Base-by-base conservation (phyloP, 2,888 invertebrate genomes). In the Danaus chrysippus region DNA sequence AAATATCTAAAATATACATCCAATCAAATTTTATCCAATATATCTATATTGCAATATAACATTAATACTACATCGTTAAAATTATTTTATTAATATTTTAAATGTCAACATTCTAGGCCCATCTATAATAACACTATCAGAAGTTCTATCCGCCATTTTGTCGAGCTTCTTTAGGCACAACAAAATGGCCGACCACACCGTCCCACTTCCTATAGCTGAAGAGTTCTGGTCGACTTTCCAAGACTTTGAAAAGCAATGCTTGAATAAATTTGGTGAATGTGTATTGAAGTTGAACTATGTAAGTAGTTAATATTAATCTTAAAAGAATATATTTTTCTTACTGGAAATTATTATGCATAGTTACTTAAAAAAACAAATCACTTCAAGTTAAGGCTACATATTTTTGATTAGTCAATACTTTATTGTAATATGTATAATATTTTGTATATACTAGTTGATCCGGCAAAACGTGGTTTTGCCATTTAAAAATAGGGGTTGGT, bases 141-240 rank as follows among this genome's bases (percentile, higher is more conserved):
- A 90, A 78, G 75, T 87, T 0, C 62, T 90, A 46, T 79, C 87
- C 0, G 78, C 86, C 76, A 83, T 91, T 64, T 81, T 91, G 73
- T 86, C 82, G 0, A 81, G 79, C 8, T 83, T 85, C 69, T 71
- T 90, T 9, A 71, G 76, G 5, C 74, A 86, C 71, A 87, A 77
- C 78, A 91, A 88, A 67, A 90, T 91, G 88, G 86, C 90, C 41
- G 91, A 91, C 62, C 91, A 91, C 66, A 85, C 87, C 0, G 86
- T 91, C 0, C 86, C 91, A 0, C 64, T 76, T 15, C 79, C 79
- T n/a, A 75, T 91, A 6, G 83, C 87, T 0, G 81, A 84, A 49
- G 88, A 89, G 46, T 91, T 88, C 67, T 87, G 89, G 87, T 65
- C 64, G 0, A 43, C 70, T 3, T 89, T 77, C 46, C 66, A 76